A percentile compares a stretch with the other conserved stretches of the same genome.
Evolutionary conservation across 2,113 vertebrate genomes (phyloP).

Genomic region (Gnathonemus longibarbis): DNA sequence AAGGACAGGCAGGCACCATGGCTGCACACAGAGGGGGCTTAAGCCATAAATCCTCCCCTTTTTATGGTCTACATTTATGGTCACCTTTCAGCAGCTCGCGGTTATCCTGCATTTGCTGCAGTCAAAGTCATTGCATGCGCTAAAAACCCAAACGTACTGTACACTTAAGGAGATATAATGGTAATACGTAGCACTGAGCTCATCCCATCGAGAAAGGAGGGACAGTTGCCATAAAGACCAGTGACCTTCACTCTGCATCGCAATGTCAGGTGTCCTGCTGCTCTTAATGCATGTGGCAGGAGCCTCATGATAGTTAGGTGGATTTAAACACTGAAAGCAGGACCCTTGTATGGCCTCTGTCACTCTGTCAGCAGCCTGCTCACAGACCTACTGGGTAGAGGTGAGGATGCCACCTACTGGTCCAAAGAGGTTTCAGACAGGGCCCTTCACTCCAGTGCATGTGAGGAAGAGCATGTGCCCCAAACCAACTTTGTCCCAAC

Average conservation of each 20-base stretch:
- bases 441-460: background rate
- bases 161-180: background rate
- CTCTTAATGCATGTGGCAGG: background rate
- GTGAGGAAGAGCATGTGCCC: background rate
- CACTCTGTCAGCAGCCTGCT: background rate
- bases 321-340: constrained; percentile 19
- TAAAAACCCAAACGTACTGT: background rate
- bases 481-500: background rate
- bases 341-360: constrained; percentile 22
- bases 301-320: constrained; percentile 13
- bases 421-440: constrained; percentile 13
- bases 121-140: background rate
- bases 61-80: background rate
- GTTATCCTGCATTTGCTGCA: background rate
- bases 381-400: background rate
- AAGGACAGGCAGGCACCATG: background rate
- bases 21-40: background rate
- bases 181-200: background rate
- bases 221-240: background rate
- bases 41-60: background rate
- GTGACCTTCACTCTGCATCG: background rate
- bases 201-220: background rate
- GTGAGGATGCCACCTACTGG: constrained; percentile 32
- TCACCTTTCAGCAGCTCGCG: background rate
- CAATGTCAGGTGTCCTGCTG: background rate